phyloP scores from a whole-genome alignment of 35 echinoderm and acorn worm genomes.

The Apostichopus californicus region DNA sequence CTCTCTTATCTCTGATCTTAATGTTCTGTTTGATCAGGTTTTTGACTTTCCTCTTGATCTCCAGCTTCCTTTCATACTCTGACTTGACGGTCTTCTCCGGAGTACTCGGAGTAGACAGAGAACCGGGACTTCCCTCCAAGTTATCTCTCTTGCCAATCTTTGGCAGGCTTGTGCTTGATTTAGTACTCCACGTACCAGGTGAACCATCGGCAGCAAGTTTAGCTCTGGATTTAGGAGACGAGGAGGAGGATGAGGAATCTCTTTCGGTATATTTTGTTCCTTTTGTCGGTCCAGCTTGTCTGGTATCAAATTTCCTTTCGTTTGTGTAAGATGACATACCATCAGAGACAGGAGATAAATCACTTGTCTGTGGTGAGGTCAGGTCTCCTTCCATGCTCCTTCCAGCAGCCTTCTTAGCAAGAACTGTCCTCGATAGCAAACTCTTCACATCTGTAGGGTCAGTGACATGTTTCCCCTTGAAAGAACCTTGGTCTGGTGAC shows the following conservation, averaged over 20 bases:
- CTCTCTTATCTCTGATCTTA: constrained; percentile 43
- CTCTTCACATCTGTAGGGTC: constrained; percentile 28
- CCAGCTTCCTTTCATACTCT: constrained; percentile 36
- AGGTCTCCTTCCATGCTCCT: neutral
- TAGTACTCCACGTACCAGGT: constrained; percentile 36
- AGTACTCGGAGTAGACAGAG: constrained; percentile 32
- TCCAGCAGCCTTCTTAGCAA: constrained; percentile 1
- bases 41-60: constrained; percentile 46
- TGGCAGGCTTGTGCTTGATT: constrained; percentile 1
- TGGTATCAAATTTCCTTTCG: neutral
- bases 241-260: neutral
- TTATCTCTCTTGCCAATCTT: constrained; percentile 18
- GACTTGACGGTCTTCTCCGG: constrained; percentile 35
- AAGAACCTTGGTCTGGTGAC: constrained; percentile 23
- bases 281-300: neutral
- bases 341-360: neutral
- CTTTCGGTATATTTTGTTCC: neutral
- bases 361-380: constrained; percentile 5
- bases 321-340: constrained; percentile 7
- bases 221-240: constrained; percentile 29
- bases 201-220: constrained; percentile 27
- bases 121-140: constrained; percentile 13
- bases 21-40: constrained; percentile 55
- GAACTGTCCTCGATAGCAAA: constrained; percentile 9
- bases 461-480: neutral